Evolutionary conservation across 2,797 vertebrate species (phyloP), one percentile per base, ranked within the genome.

Genomic region (Halcyon leucocephala): DNA sequence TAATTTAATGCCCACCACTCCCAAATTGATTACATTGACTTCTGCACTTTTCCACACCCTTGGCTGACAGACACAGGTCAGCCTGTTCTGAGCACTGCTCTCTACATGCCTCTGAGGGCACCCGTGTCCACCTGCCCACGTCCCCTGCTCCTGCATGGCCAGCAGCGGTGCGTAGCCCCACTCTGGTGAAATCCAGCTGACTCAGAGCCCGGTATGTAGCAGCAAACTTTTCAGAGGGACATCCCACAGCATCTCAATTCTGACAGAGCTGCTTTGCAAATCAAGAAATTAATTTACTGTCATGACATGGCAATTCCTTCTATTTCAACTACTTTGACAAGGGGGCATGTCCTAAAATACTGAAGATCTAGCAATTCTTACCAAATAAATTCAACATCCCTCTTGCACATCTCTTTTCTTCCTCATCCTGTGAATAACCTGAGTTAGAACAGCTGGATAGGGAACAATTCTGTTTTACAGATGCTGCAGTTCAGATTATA

Each of bases 401-500:
- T 90, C 22, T 82, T 88, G 54, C n/a, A 89, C 73, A 39, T 64
- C 17, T 65, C 12, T 86, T 86, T 97, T 95, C 85, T 90, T 96
- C 83, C 93, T 95, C 54, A 57, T 95, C 97, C 86, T 93, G 48
- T 44, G 60, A 93, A 97, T 96, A 97, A 87, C 85, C 95, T 78
- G 93, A 95, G 83, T 93, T 97, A 69, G 72, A 96, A 94, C 97
- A 97, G 95, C 96, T 98, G 97, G 96, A 76, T 92, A 84, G 96
- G 86, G 97, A 97, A 95, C 91, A 94, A 93, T 57, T 72, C 67
- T 90, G 69, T 91, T 82, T 80, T 97, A 83, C 96, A 95, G 96
- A 97, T 97, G 97, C 96, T 96, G 96, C 96, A 96, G 86, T 97
- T 94, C 73, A 94, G 87, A 96, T 96, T 97, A 82, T 93, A 95